Conservation (phyloP, 2,797 vertebrate species). For the Oreochromis grahami region DNA sequence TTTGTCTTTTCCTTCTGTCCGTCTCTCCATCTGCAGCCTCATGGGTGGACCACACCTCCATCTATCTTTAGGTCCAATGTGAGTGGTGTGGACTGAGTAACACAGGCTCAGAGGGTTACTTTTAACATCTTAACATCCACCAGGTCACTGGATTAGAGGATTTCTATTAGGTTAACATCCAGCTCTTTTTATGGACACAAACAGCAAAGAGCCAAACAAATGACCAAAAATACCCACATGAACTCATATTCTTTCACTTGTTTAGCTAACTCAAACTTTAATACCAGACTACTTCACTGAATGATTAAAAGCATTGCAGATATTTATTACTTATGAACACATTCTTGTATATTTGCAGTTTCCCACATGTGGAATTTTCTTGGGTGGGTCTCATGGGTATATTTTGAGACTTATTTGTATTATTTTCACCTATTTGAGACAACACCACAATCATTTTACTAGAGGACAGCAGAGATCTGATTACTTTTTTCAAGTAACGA, state of each 20-base stretch:
- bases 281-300: not conserved
- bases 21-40: not conserved
- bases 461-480: too few species aligned
- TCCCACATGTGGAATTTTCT: not conserved
- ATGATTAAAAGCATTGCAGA: not conserved
- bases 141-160: not conserved
- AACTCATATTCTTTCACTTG: not conserved
- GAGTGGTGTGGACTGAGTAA: not conserved
- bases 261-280: not conserved
- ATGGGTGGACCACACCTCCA: not conserved
- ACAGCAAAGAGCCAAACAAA: not conserved
- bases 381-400: not conserved
- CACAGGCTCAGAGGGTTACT: not conserved
- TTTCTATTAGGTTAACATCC: not conserved
- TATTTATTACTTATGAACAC: not conserved
- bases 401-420: not conserved
- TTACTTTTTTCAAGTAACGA: too few species aligned
- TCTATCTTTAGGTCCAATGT: not conserved
- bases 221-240: not conserved
- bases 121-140: not conserved
- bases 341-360: not conserved
- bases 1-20: not conserved
- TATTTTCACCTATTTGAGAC: not conserved
- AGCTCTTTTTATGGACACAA: not conserved
- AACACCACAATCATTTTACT: not conserved